Evolutionary conservation across 2,797 vertebrate species (phyloP).

Genomic region (Heteromormyrus szaboi): DNA sequence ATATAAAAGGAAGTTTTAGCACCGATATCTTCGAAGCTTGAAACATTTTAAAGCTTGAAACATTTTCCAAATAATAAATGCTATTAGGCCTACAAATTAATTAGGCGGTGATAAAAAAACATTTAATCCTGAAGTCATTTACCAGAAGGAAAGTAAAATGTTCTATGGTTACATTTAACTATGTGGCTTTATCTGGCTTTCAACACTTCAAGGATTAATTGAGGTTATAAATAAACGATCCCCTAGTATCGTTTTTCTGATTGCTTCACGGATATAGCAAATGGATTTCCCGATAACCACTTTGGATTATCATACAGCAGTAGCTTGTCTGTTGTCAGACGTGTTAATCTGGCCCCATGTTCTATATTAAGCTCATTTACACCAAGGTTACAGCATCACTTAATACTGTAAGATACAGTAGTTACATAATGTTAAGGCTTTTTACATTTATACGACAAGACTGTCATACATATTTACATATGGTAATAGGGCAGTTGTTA

Average conservation of each 20-base stretch:
- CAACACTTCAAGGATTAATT: conserved; percentile 3
- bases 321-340: background rate
- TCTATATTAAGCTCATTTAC: background rate
- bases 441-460: conserved; percentile 48
- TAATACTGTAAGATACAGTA: conserved; percentile 1
- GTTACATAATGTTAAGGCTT: conserved; percentile 67
- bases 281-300: background rate
- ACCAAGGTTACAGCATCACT: background rate
- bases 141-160: background rate
- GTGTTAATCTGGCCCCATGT: background rate
- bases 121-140: conserved; percentile 7
- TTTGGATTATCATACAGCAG: background rate
- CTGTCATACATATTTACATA: conserved; percentile 26
- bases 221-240: background rate
- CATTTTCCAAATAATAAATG: conserved; percentile 1
- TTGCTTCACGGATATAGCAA: background rate
- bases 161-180: background rate
- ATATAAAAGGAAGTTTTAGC: background rate
- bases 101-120: background rate
- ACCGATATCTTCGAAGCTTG: background rate
- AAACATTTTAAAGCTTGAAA: conserved; percentile 1
- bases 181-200: conserved; percentile 6
- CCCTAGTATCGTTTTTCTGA: background rate
- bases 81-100: conserved; percentile 10
- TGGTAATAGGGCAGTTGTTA: conserved; percentile 41